A percentile compares a stretch with the other conserved stretches of the same genome.
Conservation (phyloP, 1,140 invertebrate genomes). For the Frieseomelitta varia region DNA sequence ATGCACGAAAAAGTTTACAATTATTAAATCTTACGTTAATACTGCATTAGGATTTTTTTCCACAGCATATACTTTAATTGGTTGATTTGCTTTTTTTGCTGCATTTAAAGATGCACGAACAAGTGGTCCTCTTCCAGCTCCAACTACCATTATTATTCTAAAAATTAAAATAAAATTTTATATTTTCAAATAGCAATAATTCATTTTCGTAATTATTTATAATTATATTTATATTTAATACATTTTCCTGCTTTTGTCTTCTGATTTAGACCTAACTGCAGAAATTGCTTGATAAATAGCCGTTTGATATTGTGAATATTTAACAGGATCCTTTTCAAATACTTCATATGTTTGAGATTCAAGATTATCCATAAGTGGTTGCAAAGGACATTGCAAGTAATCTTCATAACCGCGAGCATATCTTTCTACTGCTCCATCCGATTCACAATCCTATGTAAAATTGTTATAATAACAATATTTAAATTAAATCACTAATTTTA, state of each 20-base stretch:
- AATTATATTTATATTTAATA: slow-evolving; percentile 19
- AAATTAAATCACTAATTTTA: slow-evolving; percentile 9
- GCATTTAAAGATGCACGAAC: slow-evolving; percentile 93
- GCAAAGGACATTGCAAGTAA: slow-evolving; percentile 93
- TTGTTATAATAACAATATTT: background rate
- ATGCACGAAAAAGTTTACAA: background rate
- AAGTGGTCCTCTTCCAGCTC: slow-evolving; percentile 97
- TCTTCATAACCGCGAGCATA: slow-evolving; percentile 92
- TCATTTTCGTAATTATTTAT: background rate
- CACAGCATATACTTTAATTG: slow-evolving; percentile 93
- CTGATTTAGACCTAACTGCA: slow-evolving; percentile 70
- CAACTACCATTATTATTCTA: slow-evolving; percentile 94
- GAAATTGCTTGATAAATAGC: slow-evolving; percentile 90
- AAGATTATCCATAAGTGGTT: slow-evolving; percentile 97
- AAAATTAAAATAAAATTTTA: slow-evolving; percentile 28
- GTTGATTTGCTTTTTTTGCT: slow-evolving; percentile 85
- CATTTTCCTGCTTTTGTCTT: slow-evolving; percentile 35
- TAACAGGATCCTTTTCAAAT: slow-evolving; percentile 99
- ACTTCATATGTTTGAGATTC: slow-evolving; percentile 98
- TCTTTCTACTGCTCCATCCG: slow-evolving; percentile 71
- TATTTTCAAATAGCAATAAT: background rate
- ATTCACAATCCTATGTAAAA: slow-evolving; percentile 67
- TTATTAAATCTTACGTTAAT: slow-evolving; percentile 85
- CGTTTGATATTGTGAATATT: slow-evolving; percentile 96
- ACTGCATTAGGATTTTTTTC: slow-evolving; percentile 99